Percentiles rank a stretch among this genome's conserved stretches.
Evolutionary conservation across 2,888 invertebrate species (phyloP).

Genomic region (Lycia hirtaria): DNA sequence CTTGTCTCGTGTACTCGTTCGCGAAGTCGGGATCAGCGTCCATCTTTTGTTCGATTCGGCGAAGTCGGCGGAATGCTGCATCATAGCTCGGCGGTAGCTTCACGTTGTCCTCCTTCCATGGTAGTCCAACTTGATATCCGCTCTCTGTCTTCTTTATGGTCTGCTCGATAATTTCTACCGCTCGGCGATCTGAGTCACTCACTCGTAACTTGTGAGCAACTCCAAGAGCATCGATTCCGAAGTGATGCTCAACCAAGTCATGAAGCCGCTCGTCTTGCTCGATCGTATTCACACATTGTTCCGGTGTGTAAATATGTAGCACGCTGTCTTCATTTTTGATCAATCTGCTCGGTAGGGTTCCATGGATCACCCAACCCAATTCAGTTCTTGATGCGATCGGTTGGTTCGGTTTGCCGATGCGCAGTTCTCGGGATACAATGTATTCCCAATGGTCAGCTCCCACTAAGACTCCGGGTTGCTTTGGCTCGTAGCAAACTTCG

Average conservation of each 20-base stretch:
- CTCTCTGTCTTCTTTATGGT: background rate
- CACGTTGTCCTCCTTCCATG: background rate
- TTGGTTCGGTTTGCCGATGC: background rate
- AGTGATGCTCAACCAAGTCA: background rate
- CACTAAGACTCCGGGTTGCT: background rate
- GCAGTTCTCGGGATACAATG: background rate
- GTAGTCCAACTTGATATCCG: background rate
- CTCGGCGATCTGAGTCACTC: background rate
- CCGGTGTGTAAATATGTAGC: slow-evolving; percentile 1
- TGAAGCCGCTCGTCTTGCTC: background rate
- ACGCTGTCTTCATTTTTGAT: background rate
- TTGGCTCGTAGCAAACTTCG: background rate
- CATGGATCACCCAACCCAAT: slow-evolving; percentile 5
- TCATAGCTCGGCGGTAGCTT: background rate
- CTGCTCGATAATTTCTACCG: background rate
- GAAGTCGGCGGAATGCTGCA: background rate
- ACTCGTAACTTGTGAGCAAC: background rate
- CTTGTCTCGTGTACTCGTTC: background rate
- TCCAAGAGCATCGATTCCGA: background rate
- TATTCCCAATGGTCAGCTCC: background rate
- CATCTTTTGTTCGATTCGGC: background rate
- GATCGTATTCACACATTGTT: background rate
- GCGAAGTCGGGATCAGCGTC: background rate
- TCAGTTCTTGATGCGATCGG: background rate
- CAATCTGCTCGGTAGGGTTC: background rate